These are phyloP conservation scores for Oxyruncus cristatus DNA, from an alignment of 2,113 vertebrate species.

Conservation along the genomic window DNA sequence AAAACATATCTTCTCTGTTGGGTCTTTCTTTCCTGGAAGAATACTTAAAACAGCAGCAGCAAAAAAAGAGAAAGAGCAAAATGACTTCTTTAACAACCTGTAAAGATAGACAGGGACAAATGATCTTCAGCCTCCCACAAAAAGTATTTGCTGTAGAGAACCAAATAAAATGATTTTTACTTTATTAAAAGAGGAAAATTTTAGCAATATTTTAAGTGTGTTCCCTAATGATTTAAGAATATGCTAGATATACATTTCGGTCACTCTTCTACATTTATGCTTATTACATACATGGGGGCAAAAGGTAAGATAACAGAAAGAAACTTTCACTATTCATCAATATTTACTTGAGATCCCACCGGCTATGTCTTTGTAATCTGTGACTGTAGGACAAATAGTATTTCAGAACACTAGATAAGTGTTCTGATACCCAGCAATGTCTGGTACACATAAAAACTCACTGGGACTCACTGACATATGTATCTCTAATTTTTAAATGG, in stretches of 20 bases:
- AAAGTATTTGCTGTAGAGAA: neutral
- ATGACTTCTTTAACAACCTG: neutral
- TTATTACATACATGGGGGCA: neutral
- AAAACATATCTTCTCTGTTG: neutral
- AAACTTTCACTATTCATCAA: neutral
- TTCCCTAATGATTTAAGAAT: neutral
- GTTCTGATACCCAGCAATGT: neutral
- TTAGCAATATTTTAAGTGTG: neutral
- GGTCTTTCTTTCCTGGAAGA: neutral
- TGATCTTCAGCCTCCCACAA: neutral
- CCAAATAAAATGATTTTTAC: neutral
- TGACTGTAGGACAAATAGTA: neutral
- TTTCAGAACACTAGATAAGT: neutral
- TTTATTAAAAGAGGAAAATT: neutral
- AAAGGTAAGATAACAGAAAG: neutral
- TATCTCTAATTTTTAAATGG: neutral
- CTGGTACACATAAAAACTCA: neutral
- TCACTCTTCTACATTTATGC: neutral
- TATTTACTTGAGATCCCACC: neutral
- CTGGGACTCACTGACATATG: neutral
- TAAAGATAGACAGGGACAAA: neutral
- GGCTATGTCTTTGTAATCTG: neutral
- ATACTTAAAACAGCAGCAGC: neutral
- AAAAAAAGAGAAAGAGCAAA: neutral
- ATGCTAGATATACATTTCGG: neutral